Percentiles rank a stretch among this genome's conserved stretches.
These are phyloP conservation scores for Parasteatoda tepidariorum DNA, from an alignment of 1,140 invertebrate genomes.

Conservation along the genomic window DNA sequence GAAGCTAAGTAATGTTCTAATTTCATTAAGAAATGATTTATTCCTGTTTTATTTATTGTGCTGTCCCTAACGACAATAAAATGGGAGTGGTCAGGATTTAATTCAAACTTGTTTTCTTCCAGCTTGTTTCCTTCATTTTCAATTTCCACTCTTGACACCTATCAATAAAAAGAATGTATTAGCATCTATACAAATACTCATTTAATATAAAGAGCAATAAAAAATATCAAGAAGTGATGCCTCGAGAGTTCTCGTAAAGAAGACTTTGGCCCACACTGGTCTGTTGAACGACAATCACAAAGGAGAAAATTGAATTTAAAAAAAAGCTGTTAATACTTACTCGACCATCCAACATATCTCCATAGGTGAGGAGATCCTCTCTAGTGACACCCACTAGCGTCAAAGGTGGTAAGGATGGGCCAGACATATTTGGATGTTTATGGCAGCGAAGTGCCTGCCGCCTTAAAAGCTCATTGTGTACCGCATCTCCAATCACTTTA, in stretches of 20 bases:
- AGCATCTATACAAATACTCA: neutral
- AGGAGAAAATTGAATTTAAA: neutral
- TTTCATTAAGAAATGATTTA: constrained; percentile 63
- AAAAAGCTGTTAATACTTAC: constrained; percentile 19
- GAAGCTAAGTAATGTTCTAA: constrained; percentile 61
- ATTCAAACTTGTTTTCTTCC: constrained; percentile 62
- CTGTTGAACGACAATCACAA: neutral
- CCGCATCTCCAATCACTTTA: constrained; percentile 68
- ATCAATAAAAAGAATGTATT: neutral
- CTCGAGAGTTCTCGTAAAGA: too few species aligned
- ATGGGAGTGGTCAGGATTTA: constrained; percentile 62
- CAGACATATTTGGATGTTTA: constrained; percentile 61
- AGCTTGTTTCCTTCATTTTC: constrained; percentile 62
- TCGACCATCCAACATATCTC: constrained; percentile 56
- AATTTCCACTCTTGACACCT: constrained; percentile 56
- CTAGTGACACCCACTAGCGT: constrained; percentile 58
- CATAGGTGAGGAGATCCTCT: constrained; percentile 60
- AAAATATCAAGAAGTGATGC: neutral
- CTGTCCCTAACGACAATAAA: constrained; percentile 61
- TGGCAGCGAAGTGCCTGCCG: constrained; percentile 62
- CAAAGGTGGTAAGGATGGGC: constrained; percentile 42
- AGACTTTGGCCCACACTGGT: neutral
- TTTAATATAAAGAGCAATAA: neutral
- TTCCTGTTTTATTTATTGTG: constrained; percentile 63
- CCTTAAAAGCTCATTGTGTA: constrained; percentile 64